Base-by-base conservation (phyloP, 2,888 invertebrate species). In the Pterostichus madidus region DNA sequence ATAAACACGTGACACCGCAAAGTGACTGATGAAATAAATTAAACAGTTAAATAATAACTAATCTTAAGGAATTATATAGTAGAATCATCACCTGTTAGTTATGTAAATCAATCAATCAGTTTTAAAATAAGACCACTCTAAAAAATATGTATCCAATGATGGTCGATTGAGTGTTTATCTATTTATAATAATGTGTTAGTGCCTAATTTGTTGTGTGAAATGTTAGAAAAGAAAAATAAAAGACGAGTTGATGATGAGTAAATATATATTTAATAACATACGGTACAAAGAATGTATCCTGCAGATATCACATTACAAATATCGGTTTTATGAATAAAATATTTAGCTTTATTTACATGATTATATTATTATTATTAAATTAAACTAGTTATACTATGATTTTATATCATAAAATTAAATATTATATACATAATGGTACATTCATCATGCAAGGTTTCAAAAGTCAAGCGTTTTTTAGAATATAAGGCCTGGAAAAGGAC, bases 381-480 rank as follows among this genome's bases (percentile, higher is more conserved):
- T 52, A 75, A 75, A 46, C 49, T 6, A 46, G 44, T 71, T 44
- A 71, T 24, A 44, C 11, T 39, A 39, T 39, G 39, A 39, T 32
- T 32, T 32, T 24, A 32, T 32, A 68, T 24, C 13, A 68, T 68
- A 1, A 31, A 31, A 24, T 3, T 64, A 75, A 35, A 71, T 76
- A 76, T 76, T 76, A 76, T 76, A 39, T 76, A 76, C 56, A 76
- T 76, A 32, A 76, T 76, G 52, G 24, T 76, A 76, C 76, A 76
- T 53, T 56, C 13, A 76, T n/a, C 76, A 76, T 76, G 76, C 76
- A 76, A 75, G 17, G n/a, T 75, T 52, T 44, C 31, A 10, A 71
- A 24, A 49, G 46, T 8, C 17, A 46, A 76, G 35, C 32, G 32
- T 64, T 31, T 35, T 76, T 75, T 52, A 17, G 52, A 75, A 75